Base-by-base conservation (phyloP, 2,797 vertebrate species). In the Dallia pectoralis region DNA sequence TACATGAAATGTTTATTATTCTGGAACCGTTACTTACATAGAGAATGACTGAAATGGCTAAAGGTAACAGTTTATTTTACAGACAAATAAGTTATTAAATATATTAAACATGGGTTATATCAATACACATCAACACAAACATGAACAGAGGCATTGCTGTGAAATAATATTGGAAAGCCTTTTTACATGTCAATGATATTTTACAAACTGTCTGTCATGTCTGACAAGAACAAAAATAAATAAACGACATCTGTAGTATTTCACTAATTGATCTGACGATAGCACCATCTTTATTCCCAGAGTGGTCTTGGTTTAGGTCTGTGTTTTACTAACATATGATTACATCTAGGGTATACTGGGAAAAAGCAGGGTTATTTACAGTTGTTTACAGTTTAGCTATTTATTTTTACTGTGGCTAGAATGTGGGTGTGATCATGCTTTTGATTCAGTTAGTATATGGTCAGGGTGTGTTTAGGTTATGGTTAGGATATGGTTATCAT, bases 101-200 rank as follows among this genome's bases (percentile, higher is more conserved):
- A 83, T 90, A 80, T 84, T 76, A 86, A 86, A 89, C 82, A 87
- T 86, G 79, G 63, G 84, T 84, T 87, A 87, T 85, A 48, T 83
- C 75, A 19, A 79, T 12, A 66, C 8, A 22, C 7, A n/a, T 36
- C 1, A 22, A 22, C 32, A 66, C 64, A 66, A 11, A 36, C 2
- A n/a, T 22, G n/a, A 66, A 66, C 32, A 9, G 19, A 18, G 44
- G 40, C 33, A 44, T 18, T 66, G 32, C 32, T 36, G 33, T 66
- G 22, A 44, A 33, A 32, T 4, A 66, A 33, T 33, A 66, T 49
- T 47, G 77, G 78, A 85, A 82, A 77, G 72, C 73, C 71, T 78
- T 69, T 83, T 81, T 30, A 63, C 64, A 66, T 19, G 32, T 66
- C n/a, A 12, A 83, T 87, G 83, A 71, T 70, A 4, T 0, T 75